Evolutionary conservation across 2,888 invertebrate species (phyloP).

Genomic region (Pharmacophagus antenor): DNA sequence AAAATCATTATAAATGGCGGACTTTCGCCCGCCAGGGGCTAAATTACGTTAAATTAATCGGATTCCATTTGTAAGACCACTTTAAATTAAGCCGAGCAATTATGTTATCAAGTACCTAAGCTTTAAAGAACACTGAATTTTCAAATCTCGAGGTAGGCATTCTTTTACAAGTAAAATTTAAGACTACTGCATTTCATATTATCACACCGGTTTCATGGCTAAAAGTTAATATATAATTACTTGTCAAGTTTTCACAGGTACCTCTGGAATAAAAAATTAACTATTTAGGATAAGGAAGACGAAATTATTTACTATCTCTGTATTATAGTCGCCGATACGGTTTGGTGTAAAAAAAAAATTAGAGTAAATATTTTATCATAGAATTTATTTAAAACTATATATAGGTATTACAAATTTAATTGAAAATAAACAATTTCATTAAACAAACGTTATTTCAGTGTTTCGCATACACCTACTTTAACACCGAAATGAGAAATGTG

Average conservation of each 20-base stretch:
- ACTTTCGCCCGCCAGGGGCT: constrained; percentile 4
- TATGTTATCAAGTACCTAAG: constrained; percentile 12
- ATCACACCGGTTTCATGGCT: too few relatives aligned
- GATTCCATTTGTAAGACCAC: constrained; percentile 23
- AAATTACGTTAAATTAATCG: constrained; percentile 20
- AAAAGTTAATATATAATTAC: not conserved
- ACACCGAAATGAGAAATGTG: not conserved
- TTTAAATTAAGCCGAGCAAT: constrained; percentile 13
- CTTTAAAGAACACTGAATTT: constrained; percentile 5
- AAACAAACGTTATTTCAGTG: too few relatives aligned
- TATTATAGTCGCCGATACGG: too few relatives aligned
- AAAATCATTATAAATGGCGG: constrained; percentile 21
- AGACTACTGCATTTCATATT: not conserved
- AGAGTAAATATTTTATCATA: too few relatives aligned
- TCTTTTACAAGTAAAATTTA: not conserved
- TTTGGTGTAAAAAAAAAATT: too few relatives aligned
- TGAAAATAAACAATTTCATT: too few relatives aligned
- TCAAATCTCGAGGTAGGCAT: not conserved
- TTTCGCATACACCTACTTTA: not conserved
- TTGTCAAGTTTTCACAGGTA: too few relatives aligned
- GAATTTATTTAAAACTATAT: too few relatives aligned
- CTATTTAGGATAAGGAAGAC: too few relatives aligned
- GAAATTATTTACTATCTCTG: too few relatives aligned
- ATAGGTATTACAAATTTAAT: too few relatives aligned
- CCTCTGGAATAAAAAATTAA: too few relatives aligned